Evolutionary conservation across 2,113 vertebrate genomes (phyloP), one percentile per base, ranked within the genome.

Genomic region (Australoheros scitulus): DNA sequence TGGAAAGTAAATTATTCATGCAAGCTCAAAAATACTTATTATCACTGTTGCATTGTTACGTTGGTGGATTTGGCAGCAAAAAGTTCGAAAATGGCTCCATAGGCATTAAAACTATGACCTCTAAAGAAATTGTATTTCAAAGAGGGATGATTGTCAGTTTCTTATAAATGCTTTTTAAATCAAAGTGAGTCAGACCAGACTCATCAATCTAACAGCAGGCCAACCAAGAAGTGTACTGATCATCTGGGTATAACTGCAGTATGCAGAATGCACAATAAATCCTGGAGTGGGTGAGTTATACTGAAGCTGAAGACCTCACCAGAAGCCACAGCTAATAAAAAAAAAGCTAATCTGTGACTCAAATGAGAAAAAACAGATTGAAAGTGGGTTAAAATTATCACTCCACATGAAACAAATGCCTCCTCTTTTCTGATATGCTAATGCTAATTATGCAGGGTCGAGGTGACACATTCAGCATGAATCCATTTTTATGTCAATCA

Each of bases 191-290:
- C 26, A 52, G 24, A 22, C 18, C 2, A 11, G 0, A 79, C 26
- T 52, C 43, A 34, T 78, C 43, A 63, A 24, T 32, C 26, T 61
- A 43, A 61, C 1, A 15, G 13, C 3, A 59, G 56, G n/a, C n/a
- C 74, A 18, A 58, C 15, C 65, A 64, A 64, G 2, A 79, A 64
- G 29, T 38, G 47, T 17, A 64, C 20, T 63, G 20, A 79, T 55
- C 20, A 63, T 36, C 61, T 0, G 0, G 47, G 22, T 41, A 17
- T 26, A 0, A 52, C 65, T 52, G 0, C 17, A 72, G 43, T 52
- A 52, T 7, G 20, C 17, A 9, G 41, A 34, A 32, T 61, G 18
- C 18, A 29, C 65, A 72, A 13, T 22, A 52, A 24, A 47, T 32
- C 59, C 43, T 61, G 34, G 7, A 63, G 26, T 36, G 18, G 43